Base-by-base conservation (phyloP, 2,888 invertebrate genomes). In the Trachelus iudaicus region DNA sequence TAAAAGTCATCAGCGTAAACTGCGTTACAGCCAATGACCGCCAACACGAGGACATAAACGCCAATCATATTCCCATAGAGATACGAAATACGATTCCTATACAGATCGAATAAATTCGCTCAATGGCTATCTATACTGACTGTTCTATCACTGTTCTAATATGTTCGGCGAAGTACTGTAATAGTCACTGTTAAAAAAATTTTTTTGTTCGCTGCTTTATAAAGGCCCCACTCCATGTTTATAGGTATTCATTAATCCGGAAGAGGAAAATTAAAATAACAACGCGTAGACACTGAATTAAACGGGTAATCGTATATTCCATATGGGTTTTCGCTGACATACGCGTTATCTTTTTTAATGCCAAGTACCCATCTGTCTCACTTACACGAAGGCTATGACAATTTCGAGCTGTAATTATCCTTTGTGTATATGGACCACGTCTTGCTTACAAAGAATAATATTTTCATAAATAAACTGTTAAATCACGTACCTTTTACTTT, bases 1-100 rank as follows among this genome's bases (percentile, higher is more conserved):
- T 84, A 85, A 56, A 33, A 69, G 11, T 85, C 82, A 1, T 33
- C 71, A 12, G 69, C 75, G 33, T 69, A 56, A 34, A n/a, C 69
- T 11, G 69, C 40, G 34, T 73, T 4, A 73, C 68, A 34, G 9
- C 34, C 74, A 23, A 56, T 56, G 33, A 23, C 34, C 9, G n/a
- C 34, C 74, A 74, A n/a, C 13, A 30, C 31, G 31, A 71, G 71
- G 31, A 71, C 31, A 15, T 31, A 31, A 31, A 31, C 31, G 6
- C 31, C 31, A 33, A 33, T 33, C 71, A 71, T 71, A 23, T 56
- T 56, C 56, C 56, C 9, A 56, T 9, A 56, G 56, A 23, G 23
- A 56, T 0, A 56, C 56, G 6, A 23, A 56, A 56, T 56, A 23
- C 23, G 12, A 56, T 56, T 56, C 9, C 56, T 23, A 56, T 9